Base-by-base conservation (phyloP, 2,888 invertebrate species). In the Coelinius sp. region DNA sequence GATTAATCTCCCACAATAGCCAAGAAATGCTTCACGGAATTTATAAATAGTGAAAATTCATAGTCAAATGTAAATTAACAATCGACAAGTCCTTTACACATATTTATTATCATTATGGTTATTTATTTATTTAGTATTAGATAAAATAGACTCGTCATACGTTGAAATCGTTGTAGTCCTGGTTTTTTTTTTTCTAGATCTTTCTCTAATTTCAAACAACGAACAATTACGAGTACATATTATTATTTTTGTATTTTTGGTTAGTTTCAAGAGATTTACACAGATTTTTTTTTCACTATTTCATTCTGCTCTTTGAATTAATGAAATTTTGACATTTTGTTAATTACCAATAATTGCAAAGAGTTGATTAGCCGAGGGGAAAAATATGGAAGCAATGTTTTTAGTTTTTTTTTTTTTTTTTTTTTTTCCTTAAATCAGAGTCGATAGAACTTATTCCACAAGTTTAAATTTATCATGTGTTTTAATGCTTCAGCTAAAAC, bases 341-440 rank as follows among this genome's bases (percentile, higher is more conserved):
- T 70, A 49, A 71, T 56, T 64, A 73, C 73, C 49, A 68, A 80
- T 71, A 62, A 77, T 80, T 77, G 62, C 66, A 67, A 74, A 70
- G 31, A 74, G 74, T 71, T 72, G 72, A 77, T 75, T 74, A 72
- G 73, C 64, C 68, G 70, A 70, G 66, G 46, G 71, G 68, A 76
- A 59, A 64, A 68, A 59, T 56, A 25, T 41, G 63, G 41, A 63
- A 41, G 38, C 41, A 63, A 41, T 41, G 41, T 41, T 20, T 41
- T 41, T 49, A 49, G 1, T 20, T 8, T 49, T 41, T 6, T 49
- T 20, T 3, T 17, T 49, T 49, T 35, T 52, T 52, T 4, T 20
- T 8, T 49, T 41, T 6, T 49, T 20, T 3, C 5, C 17, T 49
- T n/a, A 20, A 35, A 27, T 10, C 44, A 56, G 35, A 53, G 52